phyloP scores from a whole-genome alignment of 2,113 vertebrate genomes.

The Eubucco bourcierii region DNA sequence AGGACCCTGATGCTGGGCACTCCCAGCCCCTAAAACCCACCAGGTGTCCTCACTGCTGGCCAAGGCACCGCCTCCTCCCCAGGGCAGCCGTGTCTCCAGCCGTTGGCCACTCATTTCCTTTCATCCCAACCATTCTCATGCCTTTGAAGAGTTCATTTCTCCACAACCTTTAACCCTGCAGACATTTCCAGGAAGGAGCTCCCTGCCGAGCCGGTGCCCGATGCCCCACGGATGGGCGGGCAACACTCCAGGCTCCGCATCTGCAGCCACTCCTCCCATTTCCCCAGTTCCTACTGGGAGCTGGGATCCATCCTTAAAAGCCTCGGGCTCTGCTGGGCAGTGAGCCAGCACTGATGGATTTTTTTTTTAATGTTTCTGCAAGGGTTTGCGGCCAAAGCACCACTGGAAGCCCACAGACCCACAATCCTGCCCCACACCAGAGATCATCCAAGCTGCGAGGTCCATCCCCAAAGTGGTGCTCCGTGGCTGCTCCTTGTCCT shows the following conservation, averaged over 20 bases:
- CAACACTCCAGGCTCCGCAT: not conserved
- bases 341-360: fast-evolving
- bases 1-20: fast-evolving
- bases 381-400: not conserved
- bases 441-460: not conserved
- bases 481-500: fast-evolving
- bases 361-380: fast-evolving
- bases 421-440: fast-evolving
- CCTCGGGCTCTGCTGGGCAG: fast-evolving
- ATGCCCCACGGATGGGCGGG: not conserved
- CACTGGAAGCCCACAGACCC: not conserved
- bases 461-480: fast-evolving
- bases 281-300: fast-evolving
- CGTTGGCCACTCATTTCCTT: not conserved
- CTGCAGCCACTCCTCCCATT: not conserved
- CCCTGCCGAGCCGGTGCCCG: not conserved
- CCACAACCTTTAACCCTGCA: not conserved
- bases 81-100: not conserved
- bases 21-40: not conserved
- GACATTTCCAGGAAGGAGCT: not conserved
- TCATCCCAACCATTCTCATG: not conserved
- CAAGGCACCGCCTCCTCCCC: not conserved
- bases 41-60: fast-evolving
- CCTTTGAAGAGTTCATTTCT: not conserved
- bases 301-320: not conserved